phyloP scores from a whole-genome alignment of 2,113 vertebrate species.

The Dicrurus megarhynchus region DNA sequence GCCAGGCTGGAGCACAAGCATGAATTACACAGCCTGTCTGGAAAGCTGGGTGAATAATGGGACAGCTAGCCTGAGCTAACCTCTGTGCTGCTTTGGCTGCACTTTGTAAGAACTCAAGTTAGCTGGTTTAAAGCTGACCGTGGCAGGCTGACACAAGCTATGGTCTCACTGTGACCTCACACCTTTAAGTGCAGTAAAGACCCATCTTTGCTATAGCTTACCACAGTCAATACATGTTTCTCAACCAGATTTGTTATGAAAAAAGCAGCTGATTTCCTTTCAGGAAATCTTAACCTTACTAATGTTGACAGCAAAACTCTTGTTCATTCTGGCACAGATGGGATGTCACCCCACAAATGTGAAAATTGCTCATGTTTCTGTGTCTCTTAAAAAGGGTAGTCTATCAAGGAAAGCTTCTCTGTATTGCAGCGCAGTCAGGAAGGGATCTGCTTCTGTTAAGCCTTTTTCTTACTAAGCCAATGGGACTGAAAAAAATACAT shows the following conservation, averaged over 20 bases:
- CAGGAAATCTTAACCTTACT: neutral
- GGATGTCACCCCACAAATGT: neutral
- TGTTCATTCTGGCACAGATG: neutral
- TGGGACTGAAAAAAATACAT: neutral
- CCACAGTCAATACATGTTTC: neutral
- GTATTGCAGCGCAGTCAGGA: neutral
- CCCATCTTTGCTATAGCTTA: neutral
- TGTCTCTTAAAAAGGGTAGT: neutral
- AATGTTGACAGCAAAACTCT: neutral
- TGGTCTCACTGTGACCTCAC: neutral
- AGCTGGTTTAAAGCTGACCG: neutral
- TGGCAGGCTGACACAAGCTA: neutral
- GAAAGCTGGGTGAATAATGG: neutral
- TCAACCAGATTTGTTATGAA: neutral
- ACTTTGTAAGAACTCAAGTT: neutral
- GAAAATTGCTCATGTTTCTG: neutral
- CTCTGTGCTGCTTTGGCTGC: conserved; percentile 4
- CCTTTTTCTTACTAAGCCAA: neutral
- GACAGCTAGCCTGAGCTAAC: conserved; percentile 17
- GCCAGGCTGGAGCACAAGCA: neutral
- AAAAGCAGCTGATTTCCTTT: neutral
- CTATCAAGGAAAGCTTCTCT: neutral
- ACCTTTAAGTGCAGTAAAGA: neutral
- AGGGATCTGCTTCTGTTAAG: neutral
- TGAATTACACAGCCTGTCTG: conserved; percentile 10